Base-by-base conservation (phyloP, 2,888 invertebrate species). In the Ditylenchus weischeri region DNA sequence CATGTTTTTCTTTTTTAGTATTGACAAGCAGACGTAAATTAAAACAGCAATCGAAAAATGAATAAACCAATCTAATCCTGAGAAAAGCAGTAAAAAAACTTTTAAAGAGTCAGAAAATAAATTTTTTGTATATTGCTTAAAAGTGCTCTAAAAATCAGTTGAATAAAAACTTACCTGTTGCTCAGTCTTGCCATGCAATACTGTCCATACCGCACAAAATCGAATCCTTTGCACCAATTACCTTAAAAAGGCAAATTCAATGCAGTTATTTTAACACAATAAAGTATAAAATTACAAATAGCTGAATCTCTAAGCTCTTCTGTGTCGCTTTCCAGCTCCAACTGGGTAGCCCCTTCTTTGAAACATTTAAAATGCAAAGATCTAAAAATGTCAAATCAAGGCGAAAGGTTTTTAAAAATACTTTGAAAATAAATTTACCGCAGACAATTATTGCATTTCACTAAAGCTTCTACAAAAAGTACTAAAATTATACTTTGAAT, bases 161-260 rank as follows among this genome's bases (percentile, higher is more conserved):
- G 2, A 15, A 43, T 54, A 63, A 51, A 49, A 18, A 63, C 63
- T 10, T 63, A 23, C 63, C 3, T n/a, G 18, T 8, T 10, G 19
- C 64, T 23, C 4, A 64, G 11, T 8, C 60, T n/a, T 3, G 38
- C 65, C 58, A 62, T 65, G 60, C 59, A 58, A 35, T 65, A 63
- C 38, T 65, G 65, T 18, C 67, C 64, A 23, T 64, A 64, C 19
- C 64, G 62, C 21, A 69, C 69, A 70, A 70, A 69, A 21, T 69
- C 69, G 47, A 64, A 69, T 23, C 43, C 61, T 47, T 50, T 50
- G 58, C 69, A 69, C 69, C 69, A 69, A 63, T 70, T 60, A 48
- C 69, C 67, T 18, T 43, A 43, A 15, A 43, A 43, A 43, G 1
- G 43, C 43, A 43, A 43, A 29, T 2, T 29, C 29, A 29, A 29